Percentiles rank a stretch among this genome's conserved stretches.
Evolutionary conservation across 1,140 invertebrate species (phyloP).

Genomic region (Lepidotrigona ventralis): DNA sequence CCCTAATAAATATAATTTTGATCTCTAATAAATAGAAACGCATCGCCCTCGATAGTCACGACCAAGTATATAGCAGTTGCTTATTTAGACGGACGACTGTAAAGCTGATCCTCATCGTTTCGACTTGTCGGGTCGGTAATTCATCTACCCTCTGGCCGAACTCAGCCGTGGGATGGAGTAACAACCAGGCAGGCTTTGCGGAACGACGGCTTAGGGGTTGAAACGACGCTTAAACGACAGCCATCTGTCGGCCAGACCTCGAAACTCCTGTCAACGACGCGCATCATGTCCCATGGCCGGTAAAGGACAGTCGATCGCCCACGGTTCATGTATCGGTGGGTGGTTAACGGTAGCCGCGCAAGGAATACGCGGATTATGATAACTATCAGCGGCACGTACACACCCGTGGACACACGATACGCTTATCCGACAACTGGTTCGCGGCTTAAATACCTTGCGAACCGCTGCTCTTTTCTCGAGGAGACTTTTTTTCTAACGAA

Average conservation of each 20-base stretch:
- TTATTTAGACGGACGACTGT: constrained; percentile 64
- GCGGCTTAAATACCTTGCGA: background rate
- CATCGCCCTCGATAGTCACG: background rate
- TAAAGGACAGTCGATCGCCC: constrained; percentile 62
- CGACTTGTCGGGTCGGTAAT: constrained; percentile 75
- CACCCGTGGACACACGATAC: background rate
- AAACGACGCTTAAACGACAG: constrained; percentile 75
- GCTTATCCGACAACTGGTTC: constrained; percentile 31
- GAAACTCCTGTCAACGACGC: constrained; percentile 71
- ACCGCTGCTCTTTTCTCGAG: background rate
- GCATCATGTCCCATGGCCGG: constrained; percentile 66
- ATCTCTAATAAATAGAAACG: constrained; percentile 1
- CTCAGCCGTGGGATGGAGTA: constrained; percentile 59
- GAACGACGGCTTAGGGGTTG: constrained; percentile 70
- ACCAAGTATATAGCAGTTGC: constrained; percentile 32
- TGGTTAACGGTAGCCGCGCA: constrained; percentile 69
- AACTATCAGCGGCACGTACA: constrained; percentile 47
- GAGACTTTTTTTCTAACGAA: background rate
- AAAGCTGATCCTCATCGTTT: constrained; percentile 60
- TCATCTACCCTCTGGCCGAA: constrained; percentile 68
- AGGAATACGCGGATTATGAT: constrained; percentile 52
- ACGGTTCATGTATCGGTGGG: constrained; percentile 74
- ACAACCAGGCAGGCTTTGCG: constrained; percentile 49
- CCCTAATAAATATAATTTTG: no score
- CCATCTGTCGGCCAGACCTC: constrained; percentile 75